phyloP scores from a whole-genome alignment of 2,113 vertebrate genomes.

The Odocoileus virginianus region DNA sequence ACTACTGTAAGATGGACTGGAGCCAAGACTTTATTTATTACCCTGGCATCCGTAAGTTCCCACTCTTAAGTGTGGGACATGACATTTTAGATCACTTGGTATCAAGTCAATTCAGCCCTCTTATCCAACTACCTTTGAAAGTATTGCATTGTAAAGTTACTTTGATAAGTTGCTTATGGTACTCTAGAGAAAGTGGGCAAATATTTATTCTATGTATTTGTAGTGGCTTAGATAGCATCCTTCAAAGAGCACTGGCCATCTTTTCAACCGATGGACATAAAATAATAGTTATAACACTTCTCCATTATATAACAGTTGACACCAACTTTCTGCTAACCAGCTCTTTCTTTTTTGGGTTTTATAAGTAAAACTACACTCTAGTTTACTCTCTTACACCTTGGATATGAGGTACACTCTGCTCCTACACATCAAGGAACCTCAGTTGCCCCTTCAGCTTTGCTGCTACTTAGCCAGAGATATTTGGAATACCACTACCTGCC shows the following conservation, averaged over 20 bases:
- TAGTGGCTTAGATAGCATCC: neutral
- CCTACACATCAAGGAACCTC: neutral
- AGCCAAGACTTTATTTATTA: neutral
- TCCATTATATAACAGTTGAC: neutral
- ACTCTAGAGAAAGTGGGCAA: neutral
- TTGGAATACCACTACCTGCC: neutral
- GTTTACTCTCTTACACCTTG: neutral
- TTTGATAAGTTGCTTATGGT: neutral
- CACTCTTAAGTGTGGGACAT: neutral
- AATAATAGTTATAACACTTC: neutral
- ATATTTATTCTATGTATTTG: neutral
- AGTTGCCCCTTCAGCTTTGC: neutral
- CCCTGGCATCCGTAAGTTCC: neutral
- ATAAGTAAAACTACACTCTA: neutral
- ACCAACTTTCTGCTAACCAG: neutral
- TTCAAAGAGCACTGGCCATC: neutral
- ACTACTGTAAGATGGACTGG: neutral
- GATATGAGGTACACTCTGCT: neutral
- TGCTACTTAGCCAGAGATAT: neutral
- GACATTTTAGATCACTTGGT: neutral
- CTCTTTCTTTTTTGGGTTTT: neutral
- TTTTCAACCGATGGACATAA: neutral
- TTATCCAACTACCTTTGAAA: neutral
- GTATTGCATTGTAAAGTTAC: neutral
- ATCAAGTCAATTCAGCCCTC: neutral